Evolutionary conservation across 1,140 invertebrate genomes (phyloP), one percentile per base, ranked within the genome.

Genomic region (Lordiphosa mommai): DNA sequence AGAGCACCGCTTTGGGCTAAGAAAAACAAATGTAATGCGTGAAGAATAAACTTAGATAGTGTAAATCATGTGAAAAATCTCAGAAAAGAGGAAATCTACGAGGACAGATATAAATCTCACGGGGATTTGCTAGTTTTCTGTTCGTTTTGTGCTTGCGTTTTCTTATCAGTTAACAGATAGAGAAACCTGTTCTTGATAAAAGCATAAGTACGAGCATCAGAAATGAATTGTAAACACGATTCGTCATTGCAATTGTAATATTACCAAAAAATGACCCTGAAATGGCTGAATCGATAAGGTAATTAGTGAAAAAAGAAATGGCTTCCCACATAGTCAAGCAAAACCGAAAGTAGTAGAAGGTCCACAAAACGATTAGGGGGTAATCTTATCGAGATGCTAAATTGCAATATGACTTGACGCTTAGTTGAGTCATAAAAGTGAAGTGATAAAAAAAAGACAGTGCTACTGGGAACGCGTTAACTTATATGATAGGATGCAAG

Each of bases 21-120:
- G 10, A 34, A 13, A 71, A 67, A 67, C 33, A 74, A 52, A 52
- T 61, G 32, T 55, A 82, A 67, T 82, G 76, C 72, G 76, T 82
- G 76, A 82, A 82, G 30, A 84, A 71, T 76, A 82, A 82, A 82
- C 71, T 64, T 63, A 68, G 43, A 43, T 64, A 46, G 8, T 47
- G 64, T 82, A 82, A 82, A 82, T 82, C 50, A 60, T 33, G 17
- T 9, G 27, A 34, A 44, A 49, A 17, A 12, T 32, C 17, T 46
- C 36, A 12, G 6, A 48, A 48, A 7, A 14, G 7, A 12, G 16
- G 20, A 32, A 27, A 33, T 20, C 37, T 30, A 58, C 46, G 55
- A 48, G 40, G 48, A 30, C 38, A 12, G 44, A 16, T 59, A 57
- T 80, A 80, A 76, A 80, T 82, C 66, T 76, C 74, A 56, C 49